Percentiles rank a stretch among this genome's conserved stretches.
These are phyloP conservation scores for Limnephilus auricula DNA, from an alignment of 2,888 invertebrate genomes.

Conservation along the genomic window DNA sequence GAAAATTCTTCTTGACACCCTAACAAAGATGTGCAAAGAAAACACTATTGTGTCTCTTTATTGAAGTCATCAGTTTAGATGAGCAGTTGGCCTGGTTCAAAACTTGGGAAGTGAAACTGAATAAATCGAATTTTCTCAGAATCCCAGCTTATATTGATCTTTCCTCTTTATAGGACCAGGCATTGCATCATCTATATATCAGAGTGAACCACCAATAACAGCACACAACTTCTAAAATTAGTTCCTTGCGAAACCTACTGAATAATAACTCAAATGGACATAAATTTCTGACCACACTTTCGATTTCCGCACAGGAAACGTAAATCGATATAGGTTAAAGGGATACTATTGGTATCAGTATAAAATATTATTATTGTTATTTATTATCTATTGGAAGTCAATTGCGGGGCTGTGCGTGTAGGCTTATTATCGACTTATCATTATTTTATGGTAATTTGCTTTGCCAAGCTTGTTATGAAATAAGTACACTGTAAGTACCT, in stretches of 20 bases:
- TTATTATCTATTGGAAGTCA: conserved; percentile 2
- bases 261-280: not conserved
- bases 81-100: not conserved
- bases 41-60: not conserved
- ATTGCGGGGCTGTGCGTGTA: not conserved
- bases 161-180: not conserved
- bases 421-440: not conserved
- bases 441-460: not conserved
- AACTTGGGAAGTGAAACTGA: not conserved
- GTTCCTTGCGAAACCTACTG: not conserved
- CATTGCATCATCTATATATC: not conserved
- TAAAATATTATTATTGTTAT: not conserved
- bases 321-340: not conserved
- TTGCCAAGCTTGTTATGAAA: not conserved
- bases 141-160: not conserved
- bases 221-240: no score
- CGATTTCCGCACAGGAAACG: not conserved
- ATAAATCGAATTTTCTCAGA: not conserved
- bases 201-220: no score
- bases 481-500: not conserved
- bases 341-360: not conserved
- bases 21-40: not conserved
- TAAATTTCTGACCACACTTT: not conserved
- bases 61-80: not conserved
- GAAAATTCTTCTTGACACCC: not conserved